Conservation (phyloP, 2,797 vertebrate genomes). For the Bradypodion ventrale region DNA sequence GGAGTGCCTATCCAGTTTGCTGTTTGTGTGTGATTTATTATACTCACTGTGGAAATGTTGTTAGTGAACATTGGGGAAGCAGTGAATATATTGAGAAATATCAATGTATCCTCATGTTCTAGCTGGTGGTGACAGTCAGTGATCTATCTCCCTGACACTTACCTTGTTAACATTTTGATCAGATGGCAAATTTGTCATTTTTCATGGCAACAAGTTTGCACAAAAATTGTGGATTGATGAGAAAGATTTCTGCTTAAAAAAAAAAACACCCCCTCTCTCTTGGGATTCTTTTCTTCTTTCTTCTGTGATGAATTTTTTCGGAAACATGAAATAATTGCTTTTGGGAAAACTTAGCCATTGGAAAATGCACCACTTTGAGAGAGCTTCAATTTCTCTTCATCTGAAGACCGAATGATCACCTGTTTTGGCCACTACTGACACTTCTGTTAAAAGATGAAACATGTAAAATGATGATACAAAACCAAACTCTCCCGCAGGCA, state of each 20-base stretch:
- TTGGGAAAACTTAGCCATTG: slow-evolving; percentile 66
- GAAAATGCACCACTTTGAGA: slow-evolving; percentile 67
- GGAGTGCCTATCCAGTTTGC: slow-evolving; percentile 77
- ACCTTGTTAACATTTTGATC: slow-evolving; percentile 95
- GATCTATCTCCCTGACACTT: slow-evolving; percentile 91
- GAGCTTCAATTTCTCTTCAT: slow-evolving; percentile 75
- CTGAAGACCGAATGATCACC: slow-evolving; percentile 63
- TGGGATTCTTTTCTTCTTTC: slow-evolving; percentile 58
- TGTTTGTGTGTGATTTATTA: slow-evolving; percentile 88
- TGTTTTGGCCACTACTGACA: slow-evolving; percentile 60
- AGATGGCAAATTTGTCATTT: slow-evolving; percentile 89
- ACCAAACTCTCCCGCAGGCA: slow-evolving; percentile 51
- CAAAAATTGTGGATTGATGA: slow-evolving; percentile 81
- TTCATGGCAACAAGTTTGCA: slow-evolving; percentile 83
- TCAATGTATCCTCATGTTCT: slow-evolving; percentile 91
- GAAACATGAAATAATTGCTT: slow-evolving; percentile 78
- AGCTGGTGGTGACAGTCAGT: slow-evolving; percentile 83
- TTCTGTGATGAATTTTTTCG: slow-evolving; percentile 73
- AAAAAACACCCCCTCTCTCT: slow-evolving; percentile 25
- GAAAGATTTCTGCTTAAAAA: slow-evolving; percentile 58
- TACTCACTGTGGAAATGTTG: slow-evolving; percentile 79
- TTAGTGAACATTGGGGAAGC: slow-evolving; percentile 83
- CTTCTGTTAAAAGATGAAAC: slow-evolving; percentile 71
- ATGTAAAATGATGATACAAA: slow-evolving; percentile 58
- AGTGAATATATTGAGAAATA: slow-evolving; percentile 88